phyloP scores from a whole-genome alignment of 2,888 invertebrate genomes.

The Plemyria rubiginata region DNA sequence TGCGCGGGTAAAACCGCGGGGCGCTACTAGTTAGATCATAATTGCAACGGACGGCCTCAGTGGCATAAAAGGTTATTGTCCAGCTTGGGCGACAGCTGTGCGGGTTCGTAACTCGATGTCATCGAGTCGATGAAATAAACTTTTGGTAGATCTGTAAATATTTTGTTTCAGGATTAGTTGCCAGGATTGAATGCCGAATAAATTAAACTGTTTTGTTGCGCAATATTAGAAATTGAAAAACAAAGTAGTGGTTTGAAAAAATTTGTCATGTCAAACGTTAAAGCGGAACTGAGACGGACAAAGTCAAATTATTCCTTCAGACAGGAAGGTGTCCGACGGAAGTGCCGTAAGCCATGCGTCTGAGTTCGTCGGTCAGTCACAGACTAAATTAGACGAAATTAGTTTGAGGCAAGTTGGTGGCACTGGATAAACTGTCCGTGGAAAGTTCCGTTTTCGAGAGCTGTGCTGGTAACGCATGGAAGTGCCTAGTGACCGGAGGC shows the following conservation, averaged over 20 bases:
- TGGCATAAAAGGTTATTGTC: neutral
- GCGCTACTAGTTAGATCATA: too few species aligned
- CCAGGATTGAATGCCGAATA: too few species aligned
- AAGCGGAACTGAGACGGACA: constrained; percentile 51
- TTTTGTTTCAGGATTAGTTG: too few species aligned
- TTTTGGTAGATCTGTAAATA: too few species aligned
- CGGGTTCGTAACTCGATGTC: too few species aligned
- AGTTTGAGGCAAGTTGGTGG: constrained; percentile 62
- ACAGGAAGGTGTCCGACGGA: constrained; percentile 55
- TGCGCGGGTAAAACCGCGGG: too few species aligned
- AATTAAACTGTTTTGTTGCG: too few species aligned
- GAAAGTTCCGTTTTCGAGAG: constrained; percentile 47
- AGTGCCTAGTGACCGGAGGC: constrained; percentile 44
- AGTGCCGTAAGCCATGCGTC: constrained; percentile 53
- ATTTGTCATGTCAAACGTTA: constrained; percentile 46
- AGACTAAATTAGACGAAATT: constrained; percentile 67
- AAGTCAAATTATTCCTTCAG: constrained; percentile 64
- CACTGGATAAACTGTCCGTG: constrained; percentile 59
- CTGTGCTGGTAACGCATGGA: constrained; percentile 44
- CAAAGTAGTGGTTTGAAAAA: constrained; percentile 34
- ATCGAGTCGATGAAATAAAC: too few species aligned
- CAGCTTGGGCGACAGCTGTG: too few species aligned
- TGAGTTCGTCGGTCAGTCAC: constrained; percentile 45
- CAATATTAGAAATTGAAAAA: too few species aligned
- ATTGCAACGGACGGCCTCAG: neutral